Base-by-base conservation (phyloP, 2,797 vertebrate species). In the Remorina albescens region DNA sequence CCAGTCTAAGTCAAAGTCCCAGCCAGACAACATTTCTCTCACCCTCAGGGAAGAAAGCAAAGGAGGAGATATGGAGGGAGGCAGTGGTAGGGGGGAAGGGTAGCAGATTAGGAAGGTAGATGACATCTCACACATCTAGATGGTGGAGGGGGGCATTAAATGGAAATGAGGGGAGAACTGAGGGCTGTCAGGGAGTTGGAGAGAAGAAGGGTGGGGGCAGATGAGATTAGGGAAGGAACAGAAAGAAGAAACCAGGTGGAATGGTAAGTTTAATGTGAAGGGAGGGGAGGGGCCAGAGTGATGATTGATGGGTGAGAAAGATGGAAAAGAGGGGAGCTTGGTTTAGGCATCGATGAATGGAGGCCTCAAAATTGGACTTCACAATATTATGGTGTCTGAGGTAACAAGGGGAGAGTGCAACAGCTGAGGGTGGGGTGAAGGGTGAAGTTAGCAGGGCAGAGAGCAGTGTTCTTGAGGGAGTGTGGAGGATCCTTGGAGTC, bases 381-480 rank as follows among this genome's bases (percentile, higher is more conserved):
- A 42, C 37, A 34, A 72, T 54, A 30, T 67, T 9, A 46, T 0
- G 26, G 39, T 6, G 21, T 78, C 60, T 69, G 15, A 55, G 59
- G 62, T 58, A 50, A 69, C 30, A 36, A 28, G 46, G 23, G 49
- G 54, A 39, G 32, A 47, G 76, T 30, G 74, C 58, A 42, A n/a
- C 25, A 30, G 84, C 76, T 84, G 80, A 85, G 77, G 61, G 67
- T 42, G 66, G 44, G 74, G 36, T 49, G 46, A 57, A 55, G 75
- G 70, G 69, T 67, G 81, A 81, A 77, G 86, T 84, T 66, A 79
- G 78, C 19, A n/a, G 83, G 85, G 82, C 94, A 92, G 83, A 92
- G 93, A 76, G 73, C 59, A 88, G 92, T 90, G 94, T 93, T 95
- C 94, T 93, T 91, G 83, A 81, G 93, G 93, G 93, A 91, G 79